Evolutionary conservation across 2,888 invertebrate species (phyloP).

Genomic region (Phymatocera aterrima): DNA sequence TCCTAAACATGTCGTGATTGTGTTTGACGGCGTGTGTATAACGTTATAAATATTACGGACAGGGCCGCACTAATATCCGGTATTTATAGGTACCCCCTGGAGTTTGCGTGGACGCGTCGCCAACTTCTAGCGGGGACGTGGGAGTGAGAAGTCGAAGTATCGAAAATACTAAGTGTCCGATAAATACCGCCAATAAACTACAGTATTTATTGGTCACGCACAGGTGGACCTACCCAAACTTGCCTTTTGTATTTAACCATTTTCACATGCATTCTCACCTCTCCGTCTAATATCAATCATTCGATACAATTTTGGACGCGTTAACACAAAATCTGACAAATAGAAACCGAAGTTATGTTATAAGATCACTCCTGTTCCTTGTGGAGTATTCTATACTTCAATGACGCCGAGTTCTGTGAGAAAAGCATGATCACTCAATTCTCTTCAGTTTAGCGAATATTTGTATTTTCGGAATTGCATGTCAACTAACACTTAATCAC

Average conservation of each 20-base stretch:
- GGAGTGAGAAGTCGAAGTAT: constrained; percentile 42
- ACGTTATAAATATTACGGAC: constrained; percentile 42
- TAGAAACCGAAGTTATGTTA: too few relatives aligned
- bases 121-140: constrained; percentile 32
- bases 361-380: too few relatives aligned
- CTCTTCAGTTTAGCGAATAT: neutral
- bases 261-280: neutral
- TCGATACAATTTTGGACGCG: too few relatives aligned
- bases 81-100: constrained; percentile 40
- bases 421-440: neutral
- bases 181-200: constrained; percentile 41
- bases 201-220: constrained; percentile 28
- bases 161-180: constrained; percentile 38
- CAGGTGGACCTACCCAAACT: constrained; percentile 28
- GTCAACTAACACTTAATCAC: neutral
- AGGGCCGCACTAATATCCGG: constrained; percentile 40
- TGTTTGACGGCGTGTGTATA: constrained; percentile 43
- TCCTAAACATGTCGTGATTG: constrained; percentile 44
- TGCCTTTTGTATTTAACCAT: neutral
- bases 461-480: neutral
- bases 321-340: too few relatives aligned
- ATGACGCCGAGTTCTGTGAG: neutral
- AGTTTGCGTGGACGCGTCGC: constrained; percentile 33
- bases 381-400: too few relatives aligned
- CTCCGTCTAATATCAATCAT: neutral